Conservation (phyloP, 1,140 invertebrate genomes). For the Dufourea novaeangliae region DNA sequence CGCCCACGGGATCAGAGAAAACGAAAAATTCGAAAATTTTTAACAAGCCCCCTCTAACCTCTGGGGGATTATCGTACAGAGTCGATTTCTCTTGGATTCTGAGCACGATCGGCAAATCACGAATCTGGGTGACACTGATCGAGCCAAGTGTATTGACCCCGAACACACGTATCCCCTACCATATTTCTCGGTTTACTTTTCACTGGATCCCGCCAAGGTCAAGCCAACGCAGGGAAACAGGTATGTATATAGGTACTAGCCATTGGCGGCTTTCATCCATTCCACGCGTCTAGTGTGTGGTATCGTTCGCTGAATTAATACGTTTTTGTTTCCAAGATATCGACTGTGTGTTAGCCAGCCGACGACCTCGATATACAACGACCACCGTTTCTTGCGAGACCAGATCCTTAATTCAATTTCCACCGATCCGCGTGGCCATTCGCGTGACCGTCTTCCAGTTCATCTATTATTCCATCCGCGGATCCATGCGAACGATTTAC, state of each 20-base stretch:
- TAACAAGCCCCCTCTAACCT: too few species aligned
- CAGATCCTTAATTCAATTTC: neutral
- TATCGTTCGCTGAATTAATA: neutral
- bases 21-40: too few species aligned
- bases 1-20: too few species aligned
- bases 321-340: neutral
- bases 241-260: neutral
- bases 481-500: too few species aligned
- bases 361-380: neutral
- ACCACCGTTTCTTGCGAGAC: neutral
- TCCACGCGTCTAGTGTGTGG: neutral
- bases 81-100: neutral
- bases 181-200: conserved; percentile 43
- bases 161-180: conserved; percentile 26
- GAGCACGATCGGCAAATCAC: neutral
- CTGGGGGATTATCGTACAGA: neutral
- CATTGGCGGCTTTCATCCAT: conserved; percentile 15
- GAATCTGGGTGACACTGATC: conserved; percentile 45
- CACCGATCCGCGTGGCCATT: too few species aligned
- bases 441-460: too few species aligned
- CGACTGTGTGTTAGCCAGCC: too few species aligned
- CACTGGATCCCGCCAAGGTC: conserved; percentile 42
- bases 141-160: conserved; percentile 32
- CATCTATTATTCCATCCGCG: too few species aligned
- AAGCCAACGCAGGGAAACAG: neutral